Conservation (phyloP, 2,113 vertebrate species). For the Tringa solitaria region DNA sequence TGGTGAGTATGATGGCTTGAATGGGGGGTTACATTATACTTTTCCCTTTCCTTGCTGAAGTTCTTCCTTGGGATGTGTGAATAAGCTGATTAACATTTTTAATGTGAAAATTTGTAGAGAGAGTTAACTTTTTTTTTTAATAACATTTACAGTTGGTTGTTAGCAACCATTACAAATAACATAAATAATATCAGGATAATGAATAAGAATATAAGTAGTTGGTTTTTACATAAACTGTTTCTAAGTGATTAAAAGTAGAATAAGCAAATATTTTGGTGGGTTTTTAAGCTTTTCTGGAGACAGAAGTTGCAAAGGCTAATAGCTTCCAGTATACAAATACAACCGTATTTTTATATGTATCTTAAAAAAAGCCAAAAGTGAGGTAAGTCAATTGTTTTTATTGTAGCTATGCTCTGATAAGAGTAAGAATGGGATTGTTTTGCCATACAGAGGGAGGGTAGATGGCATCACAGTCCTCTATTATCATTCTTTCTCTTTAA, state of each 20-base stretch:
- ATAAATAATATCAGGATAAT: not conserved
- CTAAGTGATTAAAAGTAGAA: not conserved
- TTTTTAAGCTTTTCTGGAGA: not conserved
- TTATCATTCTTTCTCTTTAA: not conserved
- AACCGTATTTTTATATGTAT: not conserved
- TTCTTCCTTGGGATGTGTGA: not conserved
- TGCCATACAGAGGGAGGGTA: not conserved
- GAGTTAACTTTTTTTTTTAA: not conserved
- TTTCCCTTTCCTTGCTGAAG: not conserved
- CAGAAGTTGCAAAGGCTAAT: not conserved
- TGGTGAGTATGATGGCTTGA: slow-evolving; percentile 78
- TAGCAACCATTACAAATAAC: not conserved
- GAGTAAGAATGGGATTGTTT: not conserved
- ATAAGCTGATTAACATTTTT: not conserved
- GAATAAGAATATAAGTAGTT: not conserved
- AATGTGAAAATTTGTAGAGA: no score
- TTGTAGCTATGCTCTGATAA: not conserved
- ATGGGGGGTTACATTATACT: not conserved
- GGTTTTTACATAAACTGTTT: not conserved
- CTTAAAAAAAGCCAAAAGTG: not conserved
- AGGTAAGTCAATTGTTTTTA: not conserved
- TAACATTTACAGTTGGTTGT: not conserved
- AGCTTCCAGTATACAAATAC: not conserved
- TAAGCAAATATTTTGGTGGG: not conserved
- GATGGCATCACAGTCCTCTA: not conserved